Conservation (phyloP, 2,888 invertebrate genomes). For the Autographa gamma region DNA sequence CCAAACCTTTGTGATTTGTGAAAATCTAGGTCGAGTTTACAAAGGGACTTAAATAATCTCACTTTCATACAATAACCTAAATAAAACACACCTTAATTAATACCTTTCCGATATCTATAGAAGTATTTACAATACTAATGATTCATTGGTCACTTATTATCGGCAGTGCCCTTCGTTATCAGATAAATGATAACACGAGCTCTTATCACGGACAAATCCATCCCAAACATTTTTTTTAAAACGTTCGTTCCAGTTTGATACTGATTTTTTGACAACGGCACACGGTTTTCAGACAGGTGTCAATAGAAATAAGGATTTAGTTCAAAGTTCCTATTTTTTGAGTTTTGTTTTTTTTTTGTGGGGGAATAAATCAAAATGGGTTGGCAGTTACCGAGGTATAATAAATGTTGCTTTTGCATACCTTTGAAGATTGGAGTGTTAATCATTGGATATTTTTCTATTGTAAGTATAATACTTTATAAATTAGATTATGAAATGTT, state of each 20-base stretch:
- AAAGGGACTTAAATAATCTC: no score
- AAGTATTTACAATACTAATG: constrained; percentile 31
- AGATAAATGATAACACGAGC: constrained; percentile 59
- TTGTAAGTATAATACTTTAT: constrained; percentile 71
- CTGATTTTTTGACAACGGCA: constrained; percentile 2
- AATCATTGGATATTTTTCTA: constrained; percentile 79
- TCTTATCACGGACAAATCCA: constrained; percentile 45
- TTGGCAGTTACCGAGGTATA: constrained; percentile 68
- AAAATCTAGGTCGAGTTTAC: no score
- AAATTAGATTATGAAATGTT: background rate
- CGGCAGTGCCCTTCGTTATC: constrained; percentile 54
- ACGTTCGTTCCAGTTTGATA: constrained; percentile 21
- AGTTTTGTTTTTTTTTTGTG: constrained; percentile 11
- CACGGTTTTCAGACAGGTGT: background rate
- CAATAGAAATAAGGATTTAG: background rate
- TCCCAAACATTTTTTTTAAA: constrained; percentile 17
- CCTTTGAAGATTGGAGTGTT: constrained; percentile 75
- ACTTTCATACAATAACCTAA: constrained; percentile 18
- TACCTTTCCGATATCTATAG: constrained; percentile 15
- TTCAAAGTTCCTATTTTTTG: background rate
- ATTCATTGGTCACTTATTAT: constrained; percentile 58
- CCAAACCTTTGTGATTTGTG: no score
- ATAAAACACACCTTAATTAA: constrained; percentile 39
- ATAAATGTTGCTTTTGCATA: constrained; percentile 78
- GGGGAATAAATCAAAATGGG: constrained; percentile 51